Percentiles rank a stretch among this genome's conserved stretches.
These are phyloP conservation scores for Chromobotia macracanthus DNA, from an alignment of 2,797 vertebrate genomes.

Conservation along the genomic window DNA sequence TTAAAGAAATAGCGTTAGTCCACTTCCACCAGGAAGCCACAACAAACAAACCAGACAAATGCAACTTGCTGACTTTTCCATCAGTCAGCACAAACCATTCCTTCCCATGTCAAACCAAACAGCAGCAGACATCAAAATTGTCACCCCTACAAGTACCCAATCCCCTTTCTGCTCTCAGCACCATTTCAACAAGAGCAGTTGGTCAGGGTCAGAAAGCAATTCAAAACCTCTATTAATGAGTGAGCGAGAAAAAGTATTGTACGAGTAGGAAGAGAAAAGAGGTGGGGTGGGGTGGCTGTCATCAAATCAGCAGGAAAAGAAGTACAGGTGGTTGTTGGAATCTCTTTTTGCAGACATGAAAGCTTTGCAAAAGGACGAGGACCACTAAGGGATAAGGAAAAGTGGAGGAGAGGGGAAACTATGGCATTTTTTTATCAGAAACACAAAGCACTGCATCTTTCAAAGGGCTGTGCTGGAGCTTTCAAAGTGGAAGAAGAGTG, in stretches of 20 bases:
- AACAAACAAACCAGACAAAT: background rate
- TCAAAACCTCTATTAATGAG: slow-evolving; percentile 87
- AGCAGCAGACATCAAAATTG: slow-evolving; percentile 34
- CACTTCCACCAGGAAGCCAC: background rate
- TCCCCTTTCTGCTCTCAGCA: slow-evolving; percentile 64
- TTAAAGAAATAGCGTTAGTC: background rate
- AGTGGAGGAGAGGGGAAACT: slow-evolving; percentile 79
- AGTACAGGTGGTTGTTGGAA: slow-evolving; percentile 81
- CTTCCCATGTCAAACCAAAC: slow-evolving; percentile 2
- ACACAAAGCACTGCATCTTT: slow-evolving; percentile 81
- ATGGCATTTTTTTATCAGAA: slow-evolving; percentile 80
- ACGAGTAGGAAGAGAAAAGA: slow-evolving; percentile 60
- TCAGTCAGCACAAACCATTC: background rate
- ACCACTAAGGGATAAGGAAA: slow-evolving; percentile 73
- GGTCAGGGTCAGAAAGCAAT: slow-evolving; percentile 85
- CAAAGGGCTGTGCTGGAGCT: slow-evolving; percentile 74
- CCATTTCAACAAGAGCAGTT: slow-evolving; percentile 80
- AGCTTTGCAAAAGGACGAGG: slow-evolving; percentile 75
- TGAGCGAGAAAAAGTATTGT: slow-evolving; percentile 65
- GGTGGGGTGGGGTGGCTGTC: slow-evolving; percentile 78
- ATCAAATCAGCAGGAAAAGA: slow-evolving; percentile 82
- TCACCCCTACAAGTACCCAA: slow-evolving; percentile 54
- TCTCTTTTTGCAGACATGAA: slow-evolving; percentile 67
- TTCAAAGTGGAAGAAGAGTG: slow-evolving; percentile 61
- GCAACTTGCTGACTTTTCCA: background rate